These are phyloP conservation scores for Onthophagus sagittarius DNA, from an alignment of 2,888 invertebrate genomes.

Conservation along the genomic window DNA sequence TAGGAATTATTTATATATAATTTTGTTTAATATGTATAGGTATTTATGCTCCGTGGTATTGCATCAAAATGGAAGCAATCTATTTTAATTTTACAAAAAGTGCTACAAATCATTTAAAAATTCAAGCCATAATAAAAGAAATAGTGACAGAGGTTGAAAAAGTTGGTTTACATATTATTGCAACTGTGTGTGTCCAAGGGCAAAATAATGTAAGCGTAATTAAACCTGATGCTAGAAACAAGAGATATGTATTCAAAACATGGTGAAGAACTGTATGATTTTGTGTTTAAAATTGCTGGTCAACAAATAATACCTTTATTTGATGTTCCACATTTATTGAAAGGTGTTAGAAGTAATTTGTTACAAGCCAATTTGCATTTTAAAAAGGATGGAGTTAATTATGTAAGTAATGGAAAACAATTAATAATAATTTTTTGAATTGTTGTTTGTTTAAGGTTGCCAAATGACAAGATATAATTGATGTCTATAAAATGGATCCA, in stretches of 20 bases:
- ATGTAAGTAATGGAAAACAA: too few species aligned
- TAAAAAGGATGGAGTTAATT: neutral
- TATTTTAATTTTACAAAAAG: slow-evolving; percentile 18
- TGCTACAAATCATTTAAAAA: slow-evolving; percentile 15
- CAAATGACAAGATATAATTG: slow-evolving; percentile 10
- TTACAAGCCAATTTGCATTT: slow-evolving; percentile 10
- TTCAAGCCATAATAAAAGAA: slow-evolving; percentile 9
- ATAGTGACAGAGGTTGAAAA: neutral
- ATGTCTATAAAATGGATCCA: slow-evolving; percentile 22
- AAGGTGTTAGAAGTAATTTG: slow-evolving; percentile 24
- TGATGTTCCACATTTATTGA: slow-evolving; percentile 22
- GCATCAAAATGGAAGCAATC: slow-evolving; percentile 21
- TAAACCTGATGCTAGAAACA: slow-evolving; percentile 14
- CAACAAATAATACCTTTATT: slow-evolving; percentile 21
- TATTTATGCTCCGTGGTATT: slow-evolving; percentile 24
- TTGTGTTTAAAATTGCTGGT: slow-evolving; percentile 12
- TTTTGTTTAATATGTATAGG: slow-evolving; percentile 13
- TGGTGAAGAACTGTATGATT: neutral
- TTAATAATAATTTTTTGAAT: neutral
- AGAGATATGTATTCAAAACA: neutral
- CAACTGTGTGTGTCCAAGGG: slow-evolving; percentile 23
- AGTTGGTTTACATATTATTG: slow-evolving; percentile 17
- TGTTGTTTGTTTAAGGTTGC: slow-evolving; percentile 12
- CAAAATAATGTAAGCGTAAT: slow-evolving; percentile 20
- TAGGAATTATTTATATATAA: neutral